Evolutionary conservation across 2,113 vertebrate genomes (phyloP).

Genomic region (Cranoglanis bouderius): DNA sequence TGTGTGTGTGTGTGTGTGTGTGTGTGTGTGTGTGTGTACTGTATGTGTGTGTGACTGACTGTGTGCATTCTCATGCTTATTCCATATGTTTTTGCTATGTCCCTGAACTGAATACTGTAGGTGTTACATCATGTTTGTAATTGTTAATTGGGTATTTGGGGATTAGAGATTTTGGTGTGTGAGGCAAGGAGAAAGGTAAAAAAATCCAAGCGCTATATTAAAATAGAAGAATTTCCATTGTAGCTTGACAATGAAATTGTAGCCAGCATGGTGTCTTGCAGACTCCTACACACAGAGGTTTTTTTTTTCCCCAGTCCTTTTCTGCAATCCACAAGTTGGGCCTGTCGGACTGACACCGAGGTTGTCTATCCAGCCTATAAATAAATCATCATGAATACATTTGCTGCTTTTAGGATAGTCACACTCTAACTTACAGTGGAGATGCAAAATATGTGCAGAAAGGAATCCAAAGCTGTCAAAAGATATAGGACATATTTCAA

Average conservation of each 20-base stretch:
- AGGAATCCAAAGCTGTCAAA: conserved; percentile 9
- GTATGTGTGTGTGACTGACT: background rate
- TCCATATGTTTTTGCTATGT: background rate
- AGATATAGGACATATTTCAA: background rate
- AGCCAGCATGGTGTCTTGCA: conserved; percentile 24
- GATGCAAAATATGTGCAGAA: conserved; percentile 1
- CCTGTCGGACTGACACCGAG: conserved; percentile 31
- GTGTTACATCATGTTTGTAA: background rate
- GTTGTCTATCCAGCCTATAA: conserved; percentile 35
- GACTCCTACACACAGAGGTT: conserved; percentile 32
- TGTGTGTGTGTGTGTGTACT: background rate
- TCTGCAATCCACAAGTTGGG: conserved; percentile 28
- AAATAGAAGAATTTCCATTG: conserved; percentile 21
- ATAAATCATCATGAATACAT: conserved; percentile 35
- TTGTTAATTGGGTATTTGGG: conserved; percentile 1
- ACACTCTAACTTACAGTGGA: conserved; percentile 15
- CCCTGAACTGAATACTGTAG: background rate
- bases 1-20: background rate
- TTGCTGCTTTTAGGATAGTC: conserved; percentile 22
- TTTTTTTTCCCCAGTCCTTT: conserved; percentile 18
- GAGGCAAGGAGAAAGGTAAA: background rate
- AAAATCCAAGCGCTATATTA: background rate
- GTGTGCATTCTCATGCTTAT: background rate
- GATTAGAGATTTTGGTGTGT: background rate
- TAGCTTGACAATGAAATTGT: conserved; percentile 2